Evolutionary conservation across 2,113 vertebrate species (phyloP).

Genomic region (Mobula birostris): DNA sequence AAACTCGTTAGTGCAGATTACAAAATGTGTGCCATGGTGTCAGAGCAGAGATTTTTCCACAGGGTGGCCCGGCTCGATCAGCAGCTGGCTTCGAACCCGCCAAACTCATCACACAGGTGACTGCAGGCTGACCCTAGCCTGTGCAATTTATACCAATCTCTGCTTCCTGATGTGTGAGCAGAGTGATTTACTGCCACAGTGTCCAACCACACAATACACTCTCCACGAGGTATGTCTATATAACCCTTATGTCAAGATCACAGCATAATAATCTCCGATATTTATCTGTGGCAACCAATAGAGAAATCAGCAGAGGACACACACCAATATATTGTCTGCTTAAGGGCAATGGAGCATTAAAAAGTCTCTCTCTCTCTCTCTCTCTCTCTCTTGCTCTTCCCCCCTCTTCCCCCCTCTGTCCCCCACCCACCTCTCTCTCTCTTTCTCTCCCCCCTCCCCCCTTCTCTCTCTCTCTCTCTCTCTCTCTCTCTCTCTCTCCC

Average conservation of each 20-base stretch:
- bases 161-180: conserved; percentile 34
- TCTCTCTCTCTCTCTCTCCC: not conserved
- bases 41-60: conserved; percentile 20
- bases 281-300: conserved; percentile 28
- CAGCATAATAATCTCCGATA: conserved; percentile 36
- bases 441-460: not conserved
- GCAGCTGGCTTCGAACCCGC: not conserved
- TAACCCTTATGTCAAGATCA: conserved; percentile 35
- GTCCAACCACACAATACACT: conserved; percentile 12
- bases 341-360: conserved; percentile 30
- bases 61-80: conserved; percentile 26
- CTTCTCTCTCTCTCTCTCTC: not conserved
- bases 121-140: conserved; percentile 36
- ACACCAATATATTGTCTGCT: conserved; percentile 24
- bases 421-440: not conserved
- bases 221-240: conserved; percentile 34
- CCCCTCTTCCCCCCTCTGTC: not conserved
- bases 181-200: conserved; percentile 34
- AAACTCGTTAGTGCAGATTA: conserved; percentile 22
- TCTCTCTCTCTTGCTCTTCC: not conserved
- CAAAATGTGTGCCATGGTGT: not conserved
- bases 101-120: conserved; percentile 38
- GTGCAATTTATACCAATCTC: conserved; percentile 36
- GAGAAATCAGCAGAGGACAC: conserved; percentile 19
- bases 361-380: not conserved